Evolutionary conservation across 2,888 invertebrate genomes (phyloP).

Genomic region (Ichneumoninae sp.): DNA sequence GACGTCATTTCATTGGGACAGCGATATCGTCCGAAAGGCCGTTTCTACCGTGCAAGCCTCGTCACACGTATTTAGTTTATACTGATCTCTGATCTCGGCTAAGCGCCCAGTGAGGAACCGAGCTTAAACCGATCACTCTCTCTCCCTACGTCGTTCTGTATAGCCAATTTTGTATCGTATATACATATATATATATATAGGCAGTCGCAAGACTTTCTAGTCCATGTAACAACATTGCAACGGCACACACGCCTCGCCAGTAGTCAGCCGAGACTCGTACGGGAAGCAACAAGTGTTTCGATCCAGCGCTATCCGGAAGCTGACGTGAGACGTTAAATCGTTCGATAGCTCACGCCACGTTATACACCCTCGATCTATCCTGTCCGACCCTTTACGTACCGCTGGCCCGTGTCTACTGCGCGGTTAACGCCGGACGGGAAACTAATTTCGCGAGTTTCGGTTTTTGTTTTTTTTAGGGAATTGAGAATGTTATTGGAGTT

Average conservation of each 20-base stretch:
- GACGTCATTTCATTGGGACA: slow-evolving; percentile 30
- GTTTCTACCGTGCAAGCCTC: slow-evolving; percentile 13
- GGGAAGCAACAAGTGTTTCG: slow-evolving; percentile 66
- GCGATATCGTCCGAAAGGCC: slow-evolving; percentile 15
- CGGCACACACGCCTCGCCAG: slow-evolving; percentile 22
- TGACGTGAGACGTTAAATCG: slow-evolving; percentile 37
- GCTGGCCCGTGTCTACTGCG: neutral
- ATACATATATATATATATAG: neutral
- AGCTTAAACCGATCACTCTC: neutral
- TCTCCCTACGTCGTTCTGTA: neutral
- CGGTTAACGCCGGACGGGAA: too few species aligned
- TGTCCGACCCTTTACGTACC: slow-evolving; percentile 10
- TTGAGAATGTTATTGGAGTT: neutral
- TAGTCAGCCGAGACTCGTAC: slow-evolving; percentile 44
- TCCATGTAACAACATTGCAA: slow-evolving; percentile 10
- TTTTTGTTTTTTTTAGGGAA: neutral
- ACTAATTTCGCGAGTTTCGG: neutral
- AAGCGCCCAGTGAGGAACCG: slow-evolving; percentile 29
- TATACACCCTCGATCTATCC: slow-evolving; percentile 9
- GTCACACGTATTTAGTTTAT: slow-evolving; percentile 36
- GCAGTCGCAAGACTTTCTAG: slow-evolving; percentile 10
- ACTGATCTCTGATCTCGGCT: slow-evolving; percentile 45
- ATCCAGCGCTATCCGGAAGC: slow-evolving; percentile 11
- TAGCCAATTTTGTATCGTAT: neutral
- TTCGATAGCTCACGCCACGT: slow-evolving; percentile 34